Evolutionary conservation across 2,797 vertebrate species (phyloP), one percentile per base, ranked within the genome.

Genomic region (Notolepis coatsorum): DNA sequence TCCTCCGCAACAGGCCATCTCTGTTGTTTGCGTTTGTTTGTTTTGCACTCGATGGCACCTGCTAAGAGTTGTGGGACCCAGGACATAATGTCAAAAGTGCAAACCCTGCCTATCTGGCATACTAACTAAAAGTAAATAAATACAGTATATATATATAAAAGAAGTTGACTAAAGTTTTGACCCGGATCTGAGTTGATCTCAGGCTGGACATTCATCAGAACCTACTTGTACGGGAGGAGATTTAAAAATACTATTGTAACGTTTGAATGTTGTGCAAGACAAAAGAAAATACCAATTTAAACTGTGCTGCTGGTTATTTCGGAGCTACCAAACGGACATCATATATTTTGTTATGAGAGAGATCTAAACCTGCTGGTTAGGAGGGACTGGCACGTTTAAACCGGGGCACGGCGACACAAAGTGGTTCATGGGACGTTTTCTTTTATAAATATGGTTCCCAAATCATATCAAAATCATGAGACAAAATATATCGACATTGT

Each of bases 371-470:
- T 33, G 0, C 2, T 37, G 35, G 23, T 24, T 50, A 47, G 3
- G 20, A 49, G 5, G 52, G 30, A 23, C 23, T 18, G 35, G 24
- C 9, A 18, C 2, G 41, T 33, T 64, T 47, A 46, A 42, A 61
- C 70, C 5, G 7, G 27, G 51, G 24, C 30, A 37, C 18, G 45
- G 65, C 0, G 4, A 69, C 47, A 55, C 25, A 72, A 75, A 89
- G 85, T 91, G 90, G 87, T 89, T 85, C 80, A 72, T 80, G 61
- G 47, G 68, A 77, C 54, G 74, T 47, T 68, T 65, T n/a, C n/a
- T n/a, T n/a, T n/a, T 31, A 72, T 57, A 80, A 72, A 73, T 50
- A 53, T 30, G 12, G 60, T 68, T 49, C 18, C 28, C 71, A 61
- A 81, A 68, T n/a, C n/a, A 65, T 23, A 73, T 52, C 27, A 65